Base-by-base conservation (phyloP, 1,140 invertebrate genomes). In the Penaeus chinensis region DNA sequence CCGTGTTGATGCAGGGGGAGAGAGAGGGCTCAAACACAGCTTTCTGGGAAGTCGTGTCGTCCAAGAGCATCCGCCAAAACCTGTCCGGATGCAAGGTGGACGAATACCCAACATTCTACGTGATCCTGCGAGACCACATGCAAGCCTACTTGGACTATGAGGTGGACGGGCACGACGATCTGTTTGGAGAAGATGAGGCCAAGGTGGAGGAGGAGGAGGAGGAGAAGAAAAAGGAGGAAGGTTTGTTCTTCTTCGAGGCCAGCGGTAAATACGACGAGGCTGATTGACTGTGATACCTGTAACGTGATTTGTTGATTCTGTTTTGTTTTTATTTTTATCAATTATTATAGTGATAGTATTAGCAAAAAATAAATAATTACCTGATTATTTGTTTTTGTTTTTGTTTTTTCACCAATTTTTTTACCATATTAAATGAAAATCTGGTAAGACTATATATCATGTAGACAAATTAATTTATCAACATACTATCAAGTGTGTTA, bases 31-130 rank as follows among this genome's bases (percentile, higher is more conserved):
- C n/a, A 0, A 79, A 62, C 13, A 66, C 63, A 18, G 69, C 60
- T 5, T 89, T 85, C 27, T 32, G 74, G 5, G 88, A 89, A 74
- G 42, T 85, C 1, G 69, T 81, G 20, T 0, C 47, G 22, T 54
- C 22, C 24, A 89, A 85, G 24, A 89, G 65, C 82, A 47, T 89
- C 27, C 63, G 79, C 42, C 27, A 81, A 0, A 89, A 89, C 54
- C 61, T 89, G 10, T 77, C 82, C 5, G 84, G 84, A 60, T 85
- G 82, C 61, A 81, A 37, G 22, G 61, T 89, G 13, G 19, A 77
- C 19, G 88, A 89, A 47, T 77, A 89, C 47, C 88, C 88, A 18
- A 61, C 77, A n/a, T 76, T 85, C 22, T 89, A 85, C 69, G 78
- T 85, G 24, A 61, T 89, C 22, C 77, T 85, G 60, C 81, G 42